phyloP scores from a whole-genome alignment of 1,140 invertebrate genomes.

The Paralvinella palmiformis region DNA sequence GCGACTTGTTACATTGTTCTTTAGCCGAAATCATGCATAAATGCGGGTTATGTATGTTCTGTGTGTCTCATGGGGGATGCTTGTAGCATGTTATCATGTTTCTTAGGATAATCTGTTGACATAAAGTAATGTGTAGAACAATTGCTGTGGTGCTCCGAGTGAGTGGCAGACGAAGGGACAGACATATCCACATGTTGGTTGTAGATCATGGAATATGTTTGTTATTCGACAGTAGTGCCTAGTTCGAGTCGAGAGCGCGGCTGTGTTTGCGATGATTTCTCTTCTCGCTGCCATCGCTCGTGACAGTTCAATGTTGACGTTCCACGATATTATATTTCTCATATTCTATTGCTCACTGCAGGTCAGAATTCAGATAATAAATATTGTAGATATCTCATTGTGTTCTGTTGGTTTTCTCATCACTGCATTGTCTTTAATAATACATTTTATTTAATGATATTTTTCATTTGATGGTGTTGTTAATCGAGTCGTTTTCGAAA shows the following conservation, averaged over 20 bases:
- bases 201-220: not conserved
- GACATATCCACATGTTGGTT: conserved; percentile 2
- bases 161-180: not conserved
- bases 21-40: conserved; percentile 3
- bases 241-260: not conserved
- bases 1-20: not conserved
- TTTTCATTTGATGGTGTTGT: too few relatives aligned
- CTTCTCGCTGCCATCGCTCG: not conserved
- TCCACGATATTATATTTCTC: conserved; percentile 7
- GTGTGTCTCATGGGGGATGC: not conserved
- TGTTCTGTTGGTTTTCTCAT: not conserved
- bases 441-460: too few relatives aligned
- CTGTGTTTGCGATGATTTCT: not conserved
- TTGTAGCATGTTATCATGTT: conserved; percentile 4
- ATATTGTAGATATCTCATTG: conserved; percentile 6
- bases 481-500: too few relatives aligned
- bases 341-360: conserved; percentile 7
- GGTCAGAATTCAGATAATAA: conserved; percentile 2
- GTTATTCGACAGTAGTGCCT: not conserved
- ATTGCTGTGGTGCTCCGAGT: not conserved
- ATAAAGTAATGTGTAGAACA: not conserved
- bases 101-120: not conserved
- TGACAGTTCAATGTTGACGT: not conserved
- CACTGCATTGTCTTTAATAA: too few relatives aligned
- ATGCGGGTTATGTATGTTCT: not conserved